Conservation (phyloP, 2,888 invertebrate genomes). For the Arctia plantaginis region DNA sequence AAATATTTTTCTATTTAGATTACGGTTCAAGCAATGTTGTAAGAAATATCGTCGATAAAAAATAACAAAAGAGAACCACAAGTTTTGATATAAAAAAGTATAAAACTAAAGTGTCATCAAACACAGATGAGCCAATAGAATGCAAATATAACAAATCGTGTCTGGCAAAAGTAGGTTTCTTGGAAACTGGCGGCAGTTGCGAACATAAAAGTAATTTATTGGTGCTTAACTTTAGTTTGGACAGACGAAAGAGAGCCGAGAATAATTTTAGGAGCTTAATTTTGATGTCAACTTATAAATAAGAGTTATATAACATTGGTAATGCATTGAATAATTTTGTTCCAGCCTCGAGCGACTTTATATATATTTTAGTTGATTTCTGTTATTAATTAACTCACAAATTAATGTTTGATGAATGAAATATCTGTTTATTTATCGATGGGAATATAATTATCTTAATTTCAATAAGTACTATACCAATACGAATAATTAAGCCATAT, state of each 20-base stretch:
- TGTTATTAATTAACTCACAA: not conserved
- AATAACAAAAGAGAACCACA: not conserved
- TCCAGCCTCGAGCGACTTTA: not conserved
- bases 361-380: not conserved
- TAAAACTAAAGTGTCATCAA: conserved; percentile 41
- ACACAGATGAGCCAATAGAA: conserved; percentile 45
- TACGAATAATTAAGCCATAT: too few relatives aligned
- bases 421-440: not conserved
- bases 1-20: not conserved
- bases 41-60: conserved; percentile 1
- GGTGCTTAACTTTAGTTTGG: conserved; percentile 60
- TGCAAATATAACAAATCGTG: conserved; percentile 50
- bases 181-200: conserved; percentile 39
- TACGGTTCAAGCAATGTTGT: not conserved
- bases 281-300: conserved; percentile 52
- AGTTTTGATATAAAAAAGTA: conserved; percentile 1
- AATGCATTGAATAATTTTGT: conserved; percentile 20
- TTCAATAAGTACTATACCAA: not conserved
- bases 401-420: not conserved
- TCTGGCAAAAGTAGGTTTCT: conserved; percentile 42
- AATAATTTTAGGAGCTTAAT: conserved; percentile 58
- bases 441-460: not conserved
- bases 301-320: conserved; percentile 15
- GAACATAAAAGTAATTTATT: conserved; percentile 61
- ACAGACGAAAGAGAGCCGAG: conserved; percentile 54